Evolutionary conservation across 1,140 invertebrate species (phyloP).

Genomic region (Helicoverpa armigera): DNA sequence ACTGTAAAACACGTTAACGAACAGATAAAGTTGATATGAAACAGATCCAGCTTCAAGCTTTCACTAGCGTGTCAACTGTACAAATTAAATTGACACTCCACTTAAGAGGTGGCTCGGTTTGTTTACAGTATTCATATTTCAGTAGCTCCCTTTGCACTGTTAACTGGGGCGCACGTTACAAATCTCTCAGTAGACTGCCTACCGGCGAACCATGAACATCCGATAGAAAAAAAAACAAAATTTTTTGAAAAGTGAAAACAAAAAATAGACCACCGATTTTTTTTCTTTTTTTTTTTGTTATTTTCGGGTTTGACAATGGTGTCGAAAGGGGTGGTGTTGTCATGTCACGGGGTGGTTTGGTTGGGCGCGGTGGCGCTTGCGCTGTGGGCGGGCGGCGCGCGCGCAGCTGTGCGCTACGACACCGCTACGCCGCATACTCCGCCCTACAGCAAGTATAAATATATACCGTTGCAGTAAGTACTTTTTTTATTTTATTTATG

Average conservation of each 20-base stretch:
- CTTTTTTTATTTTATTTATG: neutral
- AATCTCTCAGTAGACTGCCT: slow-evolving; percentile 68
- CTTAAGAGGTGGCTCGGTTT: slow-evolving; percentile 66
- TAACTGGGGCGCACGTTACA: slow-evolving; percentile 72
- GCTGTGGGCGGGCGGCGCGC: slow-evolving; percentile 72
- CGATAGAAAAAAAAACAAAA: slow-evolving; percentile 31
- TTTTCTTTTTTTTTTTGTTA: slow-evolving; percentile 28
- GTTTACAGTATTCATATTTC: slow-evolving; percentile 77
- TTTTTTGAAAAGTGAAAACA: slow-evolving; percentile 47
- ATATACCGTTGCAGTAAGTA: slow-evolving; percentile 78
- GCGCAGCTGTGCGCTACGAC: slow-evolving; percentile 71
- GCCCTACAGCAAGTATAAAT: slow-evolving; percentile 72
- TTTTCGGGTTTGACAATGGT: slow-evolving; percentile 53
- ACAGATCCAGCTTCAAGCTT: slow-evolving; percentile 32
- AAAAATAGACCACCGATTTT: slow-evolving; percentile 37
- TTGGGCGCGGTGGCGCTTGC: slow-evolving; percentile 64
- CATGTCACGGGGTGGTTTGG: slow-evolving; percentile 73
- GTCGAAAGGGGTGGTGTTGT: slow-evolving; percentile 64
- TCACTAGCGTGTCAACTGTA: slow-evolving; percentile 58
- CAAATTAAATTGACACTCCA: slow-evolving; percentile 81
- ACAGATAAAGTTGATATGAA: slow-evolving; percentile 45
- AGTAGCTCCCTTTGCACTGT: slow-evolving; percentile 68
- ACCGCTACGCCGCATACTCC: slow-evolving; percentile 77
- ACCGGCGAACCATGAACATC: slow-evolving; percentile 63
- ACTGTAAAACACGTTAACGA: slow-evolving; percentile 35